Base-by-base conservation (phyloP, 2,797 vertebrate species). In the Sebastes flavidus region DNA sequence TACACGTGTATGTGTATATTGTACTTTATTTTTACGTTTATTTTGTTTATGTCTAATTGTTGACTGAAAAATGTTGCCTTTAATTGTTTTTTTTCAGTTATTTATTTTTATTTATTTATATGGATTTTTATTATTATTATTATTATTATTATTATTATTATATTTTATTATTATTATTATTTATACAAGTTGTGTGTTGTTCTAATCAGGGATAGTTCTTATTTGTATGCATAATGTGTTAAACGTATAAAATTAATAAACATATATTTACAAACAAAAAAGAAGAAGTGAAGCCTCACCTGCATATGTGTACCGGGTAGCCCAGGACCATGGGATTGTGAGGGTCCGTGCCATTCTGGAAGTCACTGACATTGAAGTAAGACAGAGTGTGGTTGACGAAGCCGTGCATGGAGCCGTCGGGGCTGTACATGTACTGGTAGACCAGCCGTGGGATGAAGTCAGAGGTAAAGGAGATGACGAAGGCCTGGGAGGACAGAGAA, bases 371-470 rank as follows among this genome's bases (percentile, higher is more conserved):
- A 25, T 99, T 98, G 94, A 99, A 99, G 91, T 96, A 97, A 65
- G 98, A 97, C 55, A 99, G 95, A 0, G 97, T 97, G 96, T 99
- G 97, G 93, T 98, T 96, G 87, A 99, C 91, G 52, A 99, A 99
- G 93, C 98, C 98, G 2, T 98, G 97, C 96, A 99, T 96, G 85
- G 97, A 97, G 80, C 98, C 97, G 4, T 98, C 96, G n/a, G 94
- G 87, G 87, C 98, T 99, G 96, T 98, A 99, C 92, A 96, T 96
- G 90, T 99, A 97, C 88, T 97, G 96, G 94, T 99, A 99, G 71
- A 99, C 98, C 81, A 99, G 96, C 77, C 98, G 97, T 18, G 98
- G 98, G 94, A 99, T 98, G 96, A 99, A 99, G 95, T 99, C 98
- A 0, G 98, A 99, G 2, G 98, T 99, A 94, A 99, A 99, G 77